Percentiles rank a stretch among this genome's conserved stretches.
phyloP scores from a whole-genome alignment of 2,113 vertebrate species.

The Phylloscopus trochilus region DNA sequence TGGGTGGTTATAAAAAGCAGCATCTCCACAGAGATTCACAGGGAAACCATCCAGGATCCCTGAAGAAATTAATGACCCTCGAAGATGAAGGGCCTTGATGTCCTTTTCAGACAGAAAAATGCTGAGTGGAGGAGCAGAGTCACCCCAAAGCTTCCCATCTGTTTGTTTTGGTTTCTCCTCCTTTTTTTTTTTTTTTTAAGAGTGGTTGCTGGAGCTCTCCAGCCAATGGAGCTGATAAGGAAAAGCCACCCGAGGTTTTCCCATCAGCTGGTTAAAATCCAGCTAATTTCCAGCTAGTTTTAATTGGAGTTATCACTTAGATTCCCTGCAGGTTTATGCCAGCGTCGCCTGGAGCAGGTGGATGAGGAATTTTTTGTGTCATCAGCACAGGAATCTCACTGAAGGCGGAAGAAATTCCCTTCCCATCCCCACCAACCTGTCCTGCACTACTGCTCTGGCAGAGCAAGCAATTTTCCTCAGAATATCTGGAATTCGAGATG shows the following conservation, averaged over 20 bases:
- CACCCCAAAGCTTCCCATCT: neutral
- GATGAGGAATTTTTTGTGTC: too few relatives aligned
- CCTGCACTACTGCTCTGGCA: neutral
- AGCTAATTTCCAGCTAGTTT: too few relatives aligned
- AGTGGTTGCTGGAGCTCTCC: neutral
- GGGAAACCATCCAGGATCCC: slow-evolving; percentile 45
- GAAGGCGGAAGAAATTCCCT: neutral
- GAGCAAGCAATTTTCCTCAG: neutral
- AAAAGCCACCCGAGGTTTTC: neutral
- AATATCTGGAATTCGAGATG: neutral
- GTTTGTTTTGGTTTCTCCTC: neutral
- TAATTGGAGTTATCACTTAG: too few relatives aligned
- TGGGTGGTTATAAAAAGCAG: slow-evolving; percentile 52
- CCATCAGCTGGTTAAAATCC: neutral
- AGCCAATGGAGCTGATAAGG: neutral
- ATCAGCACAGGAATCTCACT: neutral
- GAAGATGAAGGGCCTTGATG: neutral
- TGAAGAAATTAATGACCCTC: slow-evolving; percentile 11
- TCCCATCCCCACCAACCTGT: neutral
- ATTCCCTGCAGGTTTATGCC: too few relatives aligned
- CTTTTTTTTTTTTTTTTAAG: neutral
- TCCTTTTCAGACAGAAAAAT: neutral
- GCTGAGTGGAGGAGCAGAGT: neutral
- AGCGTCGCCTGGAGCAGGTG: too few relatives aligned
- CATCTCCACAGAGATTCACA: slow-evolving; percentile 7